These are phyloP conservation scores for Apostichopus leukothele DNA, from an alignment of 53 echinoderm and acorn worm genomes.

Conservation along the genomic window DNA sequence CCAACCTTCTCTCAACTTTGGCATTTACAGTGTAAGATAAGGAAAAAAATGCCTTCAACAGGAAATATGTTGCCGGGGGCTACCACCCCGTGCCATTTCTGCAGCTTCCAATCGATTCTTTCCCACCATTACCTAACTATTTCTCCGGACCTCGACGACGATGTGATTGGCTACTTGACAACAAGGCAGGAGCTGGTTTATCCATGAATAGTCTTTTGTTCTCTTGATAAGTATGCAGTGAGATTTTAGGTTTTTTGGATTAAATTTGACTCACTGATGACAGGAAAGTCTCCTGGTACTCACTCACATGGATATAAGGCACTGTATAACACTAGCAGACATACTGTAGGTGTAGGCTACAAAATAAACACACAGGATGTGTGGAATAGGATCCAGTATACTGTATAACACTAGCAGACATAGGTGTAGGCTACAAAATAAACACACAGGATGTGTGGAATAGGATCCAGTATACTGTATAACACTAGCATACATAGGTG, in stretches of 20 bases:
- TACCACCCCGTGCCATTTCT: slow-evolving; percentile 38
- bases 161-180: slow-evolving; percentile 17
- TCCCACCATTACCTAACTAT: slow-evolving; percentile 30
- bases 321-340: too few relatives aligned
- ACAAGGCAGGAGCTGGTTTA: slow-evolving; percentile 3
- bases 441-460: too few relatives aligned
- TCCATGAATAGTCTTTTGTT: not conserved
- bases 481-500: too few relatives aligned
- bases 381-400: too few relatives aligned
- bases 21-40: not conserved
- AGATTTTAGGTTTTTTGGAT: not conserved
- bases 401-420: too few relatives aligned
- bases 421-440: too few relatives aligned
- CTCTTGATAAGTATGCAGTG: not conserved
- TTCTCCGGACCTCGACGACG: slow-evolving; percentile 21
- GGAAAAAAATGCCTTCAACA: not conserved
- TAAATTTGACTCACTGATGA: too few relatives aligned
- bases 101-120: slow-evolving; percentile 30
- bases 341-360: too few relatives aligned
- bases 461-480: too few relatives aligned
- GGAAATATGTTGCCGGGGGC: slow-evolving; percentile 28
- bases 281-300: too few relatives aligned
- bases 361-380: too few relatives aligned
- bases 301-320: too few relatives aligned
- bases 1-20: slow-evolving; percentile 24